A percentile compares a stretch with the other conserved stretches of the same genome.
Evolutionary conservation across 2,113 vertebrate genomes (phyloP).

Genomic region (Paedocypris sp.): DNA sequence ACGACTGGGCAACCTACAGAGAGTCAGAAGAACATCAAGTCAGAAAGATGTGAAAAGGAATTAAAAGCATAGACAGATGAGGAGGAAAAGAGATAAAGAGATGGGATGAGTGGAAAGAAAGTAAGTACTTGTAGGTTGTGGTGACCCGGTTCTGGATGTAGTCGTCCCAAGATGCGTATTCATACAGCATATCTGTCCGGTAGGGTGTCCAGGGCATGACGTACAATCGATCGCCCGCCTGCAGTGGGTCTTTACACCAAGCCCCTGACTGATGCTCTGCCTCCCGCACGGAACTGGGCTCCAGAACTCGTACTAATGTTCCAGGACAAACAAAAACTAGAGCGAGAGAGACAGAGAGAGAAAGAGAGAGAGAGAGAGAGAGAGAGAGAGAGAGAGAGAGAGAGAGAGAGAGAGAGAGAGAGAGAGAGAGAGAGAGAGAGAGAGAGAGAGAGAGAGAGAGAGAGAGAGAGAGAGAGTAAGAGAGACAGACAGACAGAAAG

Average conservation of each 20-base stretch:
- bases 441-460: background rate
- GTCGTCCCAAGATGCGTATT: conserved; percentile 87
- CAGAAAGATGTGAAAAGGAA: background rate
- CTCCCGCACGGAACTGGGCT: conserved; percentile 75
- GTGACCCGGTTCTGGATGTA: conserved; percentile 75
- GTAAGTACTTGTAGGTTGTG: conserved; percentile 83
- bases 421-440: conserved; percentile 5
- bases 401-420: conserved; percentile 32
- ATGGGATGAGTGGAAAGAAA: conserved; percentile 43
- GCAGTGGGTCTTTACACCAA: conserved; percentile 90
- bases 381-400: background rate
- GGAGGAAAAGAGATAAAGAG: background rate
- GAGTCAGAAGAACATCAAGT: too few relatives aligned
- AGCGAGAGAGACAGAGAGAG: conserved; percentile 34
- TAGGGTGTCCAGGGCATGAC: conserved; percentile 95
- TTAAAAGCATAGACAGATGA: background rate
- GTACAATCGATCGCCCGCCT: conserved; percentile 84
- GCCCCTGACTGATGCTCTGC: conserved; percentile 86
- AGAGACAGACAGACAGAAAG: conserved; percentile 16
- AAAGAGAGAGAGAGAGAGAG: background rate
- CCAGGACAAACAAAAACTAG: conserved; percentile 91
- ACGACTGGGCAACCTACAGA: conserved; percentile 72
- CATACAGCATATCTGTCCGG: conserved; percentile 82
- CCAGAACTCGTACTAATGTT: conserved; percentile 73
- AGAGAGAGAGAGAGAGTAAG: background rate